Base-by-base conservation (phyloP, 1,140 invertebrate genomes). In the Drosophila pachea region DNA sequence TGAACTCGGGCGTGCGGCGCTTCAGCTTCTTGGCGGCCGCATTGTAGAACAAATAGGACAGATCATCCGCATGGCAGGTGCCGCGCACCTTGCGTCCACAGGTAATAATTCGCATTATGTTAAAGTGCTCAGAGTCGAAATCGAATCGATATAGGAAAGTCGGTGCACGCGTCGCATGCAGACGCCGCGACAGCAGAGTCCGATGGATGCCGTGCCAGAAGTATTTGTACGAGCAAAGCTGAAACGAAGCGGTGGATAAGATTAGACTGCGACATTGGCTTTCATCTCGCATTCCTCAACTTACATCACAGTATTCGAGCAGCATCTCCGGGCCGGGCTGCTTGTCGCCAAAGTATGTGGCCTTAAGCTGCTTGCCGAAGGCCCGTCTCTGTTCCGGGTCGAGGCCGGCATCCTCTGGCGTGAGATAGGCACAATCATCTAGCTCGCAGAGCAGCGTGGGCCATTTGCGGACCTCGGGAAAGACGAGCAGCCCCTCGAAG, bases 21-120 rank as follows among this genome's bases (percentile, higher is more conserved):
- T 90, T 88, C 52, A 89, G 73, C 63, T 90, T 90, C 33, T 87
- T 79, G 45, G 90, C 90, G 29, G 91, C 79, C 55, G 76, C 83
- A 63, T 90, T 91, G 72, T 91, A 90, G 76, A 94, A 94, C 40
- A 94, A 70, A 84, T 94, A 94, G 58, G 92, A 92, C 4, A 94
- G 62, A 74, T 94, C 93, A 68, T 94, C 93, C 0, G 90, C 92
- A 78, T 94, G 93, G 68, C 90, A 91, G n/a, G 91, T 91, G 62
- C 88, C 88, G 5, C 88, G 86, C 56, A 88, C 73, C 61, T 88
- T 89, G 36, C 86, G 75, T 4, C 88, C 88, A 16, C 88, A 89
- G 38, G 86, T 88, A 68, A 91, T 91, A 47, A 91, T 77, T 31
- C 88, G 73, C 59, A 87, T 84, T 22, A 82, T 84, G 66, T 89